Percentiles rank a stretch among this genome's conserved stretches.
These are phyloP conservation scores for Electrona antarctica DNA, from an alignment of 2,113 vertebrate genomes.

Conservation along the genomic window DNA sequence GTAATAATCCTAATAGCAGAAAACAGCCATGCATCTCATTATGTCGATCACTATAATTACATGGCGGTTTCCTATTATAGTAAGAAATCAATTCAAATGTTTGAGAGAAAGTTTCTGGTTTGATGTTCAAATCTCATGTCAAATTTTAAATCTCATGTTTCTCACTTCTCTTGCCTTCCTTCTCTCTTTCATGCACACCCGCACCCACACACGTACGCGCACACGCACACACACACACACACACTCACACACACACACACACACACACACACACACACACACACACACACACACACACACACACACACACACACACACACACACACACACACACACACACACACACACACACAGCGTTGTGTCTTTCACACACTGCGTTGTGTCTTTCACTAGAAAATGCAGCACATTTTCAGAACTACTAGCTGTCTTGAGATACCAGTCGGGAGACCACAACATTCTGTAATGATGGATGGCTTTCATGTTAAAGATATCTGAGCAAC, in stretches of 20 bases:
- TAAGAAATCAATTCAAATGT: too few species aligned
- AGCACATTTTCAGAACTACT: slow-evolving; percentile 45
- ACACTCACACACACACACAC: background rate
- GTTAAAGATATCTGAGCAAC: slow-evolving; percentile 58
- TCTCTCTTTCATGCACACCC: background rate
- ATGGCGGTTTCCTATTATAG: background rate
- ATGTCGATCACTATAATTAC: background rate
- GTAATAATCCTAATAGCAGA: slow-evolving; percentile 42
- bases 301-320: slow-evolving; percentile 10
- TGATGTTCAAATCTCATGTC: background rate
- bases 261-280: slow-evolving; percentile 10
- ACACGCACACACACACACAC: slow-evolving; percentile 3
- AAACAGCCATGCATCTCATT: slow-evolving; percentile 49
- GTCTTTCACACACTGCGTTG: background rate
- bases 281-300: background rate
- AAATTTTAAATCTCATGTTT: background rate
- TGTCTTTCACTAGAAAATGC: slow-evolving; percentile 20
- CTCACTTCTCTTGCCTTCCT: background rate
- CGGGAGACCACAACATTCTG: slow-evolving; percentile 53
- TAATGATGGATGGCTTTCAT: slow-evolving; percentile 66
- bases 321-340: background rate
- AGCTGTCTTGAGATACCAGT: slow-evolving; percentile 48
- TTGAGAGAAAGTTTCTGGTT: too few species aligned
- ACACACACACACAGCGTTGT: slow-evolving; percentile 9
- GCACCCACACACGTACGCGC: background rate